Evolutionary conservation across 2,113 vertebrate species (phyloP).

Genomic region (Alexandromys fortis): DNA sequence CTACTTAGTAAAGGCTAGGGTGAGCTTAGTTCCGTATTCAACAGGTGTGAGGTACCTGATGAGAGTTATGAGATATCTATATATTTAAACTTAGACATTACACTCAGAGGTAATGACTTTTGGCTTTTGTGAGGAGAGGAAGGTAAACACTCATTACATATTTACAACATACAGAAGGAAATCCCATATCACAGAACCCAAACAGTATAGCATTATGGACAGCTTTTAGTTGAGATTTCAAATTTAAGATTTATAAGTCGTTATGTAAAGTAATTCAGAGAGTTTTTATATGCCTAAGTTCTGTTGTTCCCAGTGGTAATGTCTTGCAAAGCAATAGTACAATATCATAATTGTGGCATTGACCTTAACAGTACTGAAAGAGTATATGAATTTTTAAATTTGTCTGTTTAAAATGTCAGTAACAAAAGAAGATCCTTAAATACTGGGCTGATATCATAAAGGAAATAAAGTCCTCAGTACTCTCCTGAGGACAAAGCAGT

Average conservation of each 20-base stretch:
- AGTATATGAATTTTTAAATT: neutral
- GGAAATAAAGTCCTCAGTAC: neutral
- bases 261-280: neutral
- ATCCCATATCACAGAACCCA: neutral
- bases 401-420: slow-evolving; percentile 9
- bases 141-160: neutral
- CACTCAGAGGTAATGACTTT: neutral
- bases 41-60: neutral
- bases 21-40: neutral
- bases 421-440: slow-evolving; percentile 23
- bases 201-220: neutral
- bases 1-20: neutral
- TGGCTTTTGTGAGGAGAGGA: neutral
- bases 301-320: neutral
- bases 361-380: neutral
- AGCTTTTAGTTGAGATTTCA: neutral
- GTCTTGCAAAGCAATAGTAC: neutral
- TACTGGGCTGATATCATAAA: neutral
- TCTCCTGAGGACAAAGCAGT: neutral
- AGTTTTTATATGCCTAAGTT: neutral
- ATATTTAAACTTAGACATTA: neutral
- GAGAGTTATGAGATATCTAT: neutral
- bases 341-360: neutral
- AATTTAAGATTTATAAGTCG: neutral
- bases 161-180: too few species aligned